Percentiles rank a stretch among this genome's conserved stretches.
phyloP scores from a whole-genome alignment of 2,113 vertebrate species.

The Elanus axillaris region DNA sequence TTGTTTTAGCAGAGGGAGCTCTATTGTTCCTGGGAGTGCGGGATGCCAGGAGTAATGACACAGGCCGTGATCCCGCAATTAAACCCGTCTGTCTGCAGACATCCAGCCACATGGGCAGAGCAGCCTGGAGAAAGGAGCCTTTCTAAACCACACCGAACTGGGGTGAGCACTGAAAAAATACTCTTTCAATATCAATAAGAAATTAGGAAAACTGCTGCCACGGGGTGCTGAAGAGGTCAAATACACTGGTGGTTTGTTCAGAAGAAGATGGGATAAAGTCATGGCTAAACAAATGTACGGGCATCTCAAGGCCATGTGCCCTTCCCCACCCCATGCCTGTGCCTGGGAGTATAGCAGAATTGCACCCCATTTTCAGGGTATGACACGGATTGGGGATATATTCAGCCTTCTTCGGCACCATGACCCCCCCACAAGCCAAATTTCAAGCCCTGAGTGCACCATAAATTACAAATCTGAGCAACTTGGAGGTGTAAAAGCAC shows the following conservation, averaged over 20 bases:
- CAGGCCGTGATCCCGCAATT: neutral
- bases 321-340: neutral
- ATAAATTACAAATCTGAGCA: neutral
- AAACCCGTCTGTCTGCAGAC: neutral
- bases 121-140: neutral
- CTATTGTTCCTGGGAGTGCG: neutral
- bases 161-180: neutral
- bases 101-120: neutral
- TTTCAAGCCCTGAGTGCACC: neutral
- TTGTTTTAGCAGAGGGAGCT: neutral
- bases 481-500: neutral
- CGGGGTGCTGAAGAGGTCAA: neutral
- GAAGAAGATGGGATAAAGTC: neutral
- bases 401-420: neutral
- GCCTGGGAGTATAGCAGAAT: neutral
- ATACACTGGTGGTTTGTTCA: neutral
- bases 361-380: fast-evolving
- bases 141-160: fast-evolving
- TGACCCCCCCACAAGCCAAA: neutral
- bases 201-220: neutral
- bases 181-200: fast-evolving
- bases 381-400: neutral
- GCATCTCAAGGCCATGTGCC: neutral
- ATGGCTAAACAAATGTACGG: fast-evolving
- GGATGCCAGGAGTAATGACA: neutral